Evolutionary conservation across 2,113 vertebrate genomes (phyloP).

Genomic region (Speoplatyrhinus poulsoni): DNA sequence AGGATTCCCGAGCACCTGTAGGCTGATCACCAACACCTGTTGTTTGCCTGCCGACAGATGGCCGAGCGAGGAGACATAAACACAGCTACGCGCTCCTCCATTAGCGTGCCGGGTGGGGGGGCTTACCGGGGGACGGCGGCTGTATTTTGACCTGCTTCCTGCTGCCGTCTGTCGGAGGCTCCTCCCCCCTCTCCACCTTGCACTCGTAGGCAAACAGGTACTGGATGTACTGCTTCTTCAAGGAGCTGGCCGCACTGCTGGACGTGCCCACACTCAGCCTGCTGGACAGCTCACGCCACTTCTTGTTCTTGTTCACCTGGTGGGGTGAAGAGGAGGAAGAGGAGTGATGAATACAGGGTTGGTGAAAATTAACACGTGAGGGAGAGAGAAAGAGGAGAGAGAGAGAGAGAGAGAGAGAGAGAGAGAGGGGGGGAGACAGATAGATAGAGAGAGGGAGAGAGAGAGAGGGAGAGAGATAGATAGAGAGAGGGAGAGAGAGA

Average conservation of each 20-base stretch:
- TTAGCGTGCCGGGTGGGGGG: constrained; percentile 9
- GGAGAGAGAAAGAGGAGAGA: not conserved
- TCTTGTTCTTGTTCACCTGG: constrained; percentile 98
- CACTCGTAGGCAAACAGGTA: constrained; percentile 97
- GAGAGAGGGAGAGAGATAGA: not conserved
- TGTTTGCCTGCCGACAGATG: constrained; percentile 43
- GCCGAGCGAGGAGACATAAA: not conserved
- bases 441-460: too few relatives aligned
- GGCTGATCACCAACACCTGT: constrained; percentile 46
- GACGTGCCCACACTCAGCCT: constrained; percentile 89
- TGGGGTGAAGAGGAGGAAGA: constrained; percentile 25
- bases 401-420: too few relatives aligned
- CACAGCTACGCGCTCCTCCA: not conserved
- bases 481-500: too few relatives aligned
- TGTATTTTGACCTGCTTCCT: constrained; percentile 96
- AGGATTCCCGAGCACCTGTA: constrained; percentile 32
- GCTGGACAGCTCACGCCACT: constrained; percentile 92
- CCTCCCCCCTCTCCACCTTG: constrained; percentile 93
- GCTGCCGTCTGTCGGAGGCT: constrained; percentile 85
- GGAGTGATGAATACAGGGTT: not conserved
- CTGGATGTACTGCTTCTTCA: constrained; percentile 98
- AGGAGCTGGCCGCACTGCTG: constrained; percentile 90
- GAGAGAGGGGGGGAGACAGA: too few relatives aligned
- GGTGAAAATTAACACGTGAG: not conserved
- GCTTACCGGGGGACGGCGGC: constrained; percentile 93